Base-by-base conservation (phyloP, 30 jellyfish, hydroid and myxozoan species). In the Pelagia noctiluca region DNA sequence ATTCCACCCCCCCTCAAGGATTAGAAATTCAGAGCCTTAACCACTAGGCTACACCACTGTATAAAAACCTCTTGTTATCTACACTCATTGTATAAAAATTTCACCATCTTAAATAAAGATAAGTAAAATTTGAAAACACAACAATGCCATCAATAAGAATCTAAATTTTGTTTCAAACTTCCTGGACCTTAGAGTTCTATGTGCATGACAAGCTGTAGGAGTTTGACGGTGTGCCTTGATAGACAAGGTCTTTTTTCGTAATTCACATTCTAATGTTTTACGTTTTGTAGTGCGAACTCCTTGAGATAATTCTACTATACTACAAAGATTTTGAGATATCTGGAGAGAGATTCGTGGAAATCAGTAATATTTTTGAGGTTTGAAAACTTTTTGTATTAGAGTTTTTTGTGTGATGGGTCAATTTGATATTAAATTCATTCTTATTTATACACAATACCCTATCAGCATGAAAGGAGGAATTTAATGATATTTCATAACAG, bases 251-350 rank as follows among this genome's bases (percentile, higher is more conserved):
- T 16, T 8, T 54, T 10, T 7, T 84, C 36, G 26, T 11, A 46
- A 2, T 23, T 82, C 18, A 0, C 21, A 3, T 3, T 63, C 22
- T n/a, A n/a, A n/a, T n/a, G n/a, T n/a, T 62, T 80, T 38, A 25
- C 34, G 23, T 29, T 46, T 83, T 76, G 60, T 71, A 91, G 98
- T 60, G 93, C 62, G 95, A 91, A 29, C 62, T 91, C 36, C 82
- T 79, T 0, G 96, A 91, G 62, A 80, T 91, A 1, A 38, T 91
- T 31, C 87, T 91, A 3, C 71, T 91, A 18, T 91, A 91, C 76
- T 71, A 91, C 72, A 91, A 84, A 63, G 96, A 91, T 78, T 86
- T 86, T 52, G 96, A 91, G 72, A 57, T 86, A 66, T 50, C 96
- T 2, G 76, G 87, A 22, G 88, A 78, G 25, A 33, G 62, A 23